phyloP scores from a whole-genome alignment of 2,797 vertebrate species.

The Fratercula arctica region DNA sequence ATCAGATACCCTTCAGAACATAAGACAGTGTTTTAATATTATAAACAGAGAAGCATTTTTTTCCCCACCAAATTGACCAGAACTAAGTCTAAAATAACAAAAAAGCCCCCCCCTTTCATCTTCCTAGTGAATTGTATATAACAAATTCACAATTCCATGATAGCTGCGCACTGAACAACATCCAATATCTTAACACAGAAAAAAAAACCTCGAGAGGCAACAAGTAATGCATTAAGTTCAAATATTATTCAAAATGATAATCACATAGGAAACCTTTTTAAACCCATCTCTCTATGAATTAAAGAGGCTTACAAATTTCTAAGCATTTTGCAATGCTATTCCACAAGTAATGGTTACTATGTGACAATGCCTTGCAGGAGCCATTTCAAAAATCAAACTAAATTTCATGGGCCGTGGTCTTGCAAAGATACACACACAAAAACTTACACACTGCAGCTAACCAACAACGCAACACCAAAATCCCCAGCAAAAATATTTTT shows the following conservation, averaged over 20 bases:
- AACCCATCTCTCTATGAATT: constrained; percentile 26
- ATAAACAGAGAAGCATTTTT: not conserved
- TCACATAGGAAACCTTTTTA: not conserved
- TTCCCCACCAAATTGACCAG: not conserved
- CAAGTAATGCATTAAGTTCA: not conserved
- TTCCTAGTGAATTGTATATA: not conserved
- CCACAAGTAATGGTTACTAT: not conserved
- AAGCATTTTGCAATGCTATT: not conserved
- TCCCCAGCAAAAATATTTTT: not conserved
- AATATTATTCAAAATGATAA: not conserved
- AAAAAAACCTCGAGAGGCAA: not conserved
- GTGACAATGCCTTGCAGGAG: not conserved
- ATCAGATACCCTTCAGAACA: not conserved
- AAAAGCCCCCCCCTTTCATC: not conserved
- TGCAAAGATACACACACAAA: not conserved
- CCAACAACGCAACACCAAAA: not conserved
- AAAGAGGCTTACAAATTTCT: constrained; percentile 41
- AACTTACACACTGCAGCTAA: not conserved
- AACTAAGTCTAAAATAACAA: not conserved
- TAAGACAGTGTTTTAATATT: not conserved
- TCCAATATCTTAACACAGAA: not conserved
- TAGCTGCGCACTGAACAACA: not conserved
- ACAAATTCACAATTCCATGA: not conserved
- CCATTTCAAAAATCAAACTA: constrained; percentile 34
- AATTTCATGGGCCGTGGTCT: not conserved